Base-by-base conservation (phyloP, 2,113 vertebrate species). In the Dromaius novaehollandiae region DNA sequence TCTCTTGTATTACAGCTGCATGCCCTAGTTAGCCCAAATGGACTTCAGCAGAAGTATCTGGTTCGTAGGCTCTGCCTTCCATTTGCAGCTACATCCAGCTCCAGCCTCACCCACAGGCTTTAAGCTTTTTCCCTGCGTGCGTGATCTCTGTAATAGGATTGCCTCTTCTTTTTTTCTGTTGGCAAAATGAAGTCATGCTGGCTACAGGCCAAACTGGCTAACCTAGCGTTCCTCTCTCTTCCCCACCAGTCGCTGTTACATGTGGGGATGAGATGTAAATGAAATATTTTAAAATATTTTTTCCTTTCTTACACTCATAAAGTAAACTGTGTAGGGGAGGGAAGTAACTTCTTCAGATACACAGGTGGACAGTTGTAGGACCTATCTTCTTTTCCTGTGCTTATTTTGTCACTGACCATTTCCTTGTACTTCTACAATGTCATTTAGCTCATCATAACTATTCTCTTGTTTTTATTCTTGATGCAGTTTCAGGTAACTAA, bases 201-300 rank as follows among this genome's bases (percentile, higher is more conserved):
- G 28, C 34, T 50, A 34, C 55, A 18, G 69, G 14, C 10, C 13
- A 7, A 53, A 26, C 18, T 36, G 38, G 20, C 34, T 48, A 7
- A 40, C 25, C 8, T 11, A 14, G 10, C 1, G 1, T 40, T 58
- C 11, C 32, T 74, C 76, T 46, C 13, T 8, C 21, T 71, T 64
- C 19, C 22, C 44, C 2, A 2, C 19, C 4, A 3, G 11, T 66
- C 11, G 4, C 61, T 15, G 2, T 28, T 79, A 1, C 2, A 3
- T 32, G 26, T 0, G 0, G 7, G 10, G 6, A 36, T 8, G 7
- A 16, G 8, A 28, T 61, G 26, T 19, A n/a, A n/a, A 20, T 28
- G n/a, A 28, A 56, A 46, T n/a, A 3, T 28, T 10, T 87, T 26
- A 68, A 68, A 77, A n/a, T 21, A 15, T 4, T 4, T 19, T 44